Conservation (phyloP, 2,113 vertebrate genomes). For the Zingel zingel region DNA sequence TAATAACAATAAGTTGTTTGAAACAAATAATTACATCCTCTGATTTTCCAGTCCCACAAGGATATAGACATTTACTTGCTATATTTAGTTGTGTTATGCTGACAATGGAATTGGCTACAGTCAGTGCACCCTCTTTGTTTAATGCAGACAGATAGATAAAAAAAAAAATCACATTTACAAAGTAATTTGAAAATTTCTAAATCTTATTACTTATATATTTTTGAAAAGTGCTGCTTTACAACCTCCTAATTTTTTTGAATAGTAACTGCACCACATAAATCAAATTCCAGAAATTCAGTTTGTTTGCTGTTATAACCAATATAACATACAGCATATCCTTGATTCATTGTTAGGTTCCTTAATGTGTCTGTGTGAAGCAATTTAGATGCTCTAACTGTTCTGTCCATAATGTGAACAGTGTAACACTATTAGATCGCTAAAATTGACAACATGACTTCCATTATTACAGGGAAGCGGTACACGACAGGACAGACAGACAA, state of each 20-base stretch:
- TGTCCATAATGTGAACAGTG: constrained; percentile 49
- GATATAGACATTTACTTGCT: neutral
- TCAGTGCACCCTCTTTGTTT: neutral
- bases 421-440: constrained; percentile 39
- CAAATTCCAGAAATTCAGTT: constrained; percentile 15
- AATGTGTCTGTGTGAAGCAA: constrained; percentile 29
- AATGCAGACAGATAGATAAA: neutral
- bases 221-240: neutral
- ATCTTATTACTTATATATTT: neutral
- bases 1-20: constrained; percentile 33
- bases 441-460: constrained; percentile 56
- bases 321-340: neutral
- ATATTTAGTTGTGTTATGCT: neutral
- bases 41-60: neutral
- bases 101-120: neutral
- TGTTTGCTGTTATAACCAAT: neutral
- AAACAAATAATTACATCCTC: constrained; percentile 9
- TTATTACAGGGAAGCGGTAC: constrained; percentile 74
- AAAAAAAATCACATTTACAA: neutral
- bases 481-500: constrained; percentile 82
- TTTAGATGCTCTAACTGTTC: constrained; percentile 42
- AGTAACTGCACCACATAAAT: neutral
- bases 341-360: neutral
- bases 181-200: neutral
- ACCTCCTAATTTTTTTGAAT: neutral